Percentiles rank a stretch among this genome's conserved stretches.
Conservation (phyloP, 2,797 vertebrate genomes). For the Epinephelus coioides region DNA sequence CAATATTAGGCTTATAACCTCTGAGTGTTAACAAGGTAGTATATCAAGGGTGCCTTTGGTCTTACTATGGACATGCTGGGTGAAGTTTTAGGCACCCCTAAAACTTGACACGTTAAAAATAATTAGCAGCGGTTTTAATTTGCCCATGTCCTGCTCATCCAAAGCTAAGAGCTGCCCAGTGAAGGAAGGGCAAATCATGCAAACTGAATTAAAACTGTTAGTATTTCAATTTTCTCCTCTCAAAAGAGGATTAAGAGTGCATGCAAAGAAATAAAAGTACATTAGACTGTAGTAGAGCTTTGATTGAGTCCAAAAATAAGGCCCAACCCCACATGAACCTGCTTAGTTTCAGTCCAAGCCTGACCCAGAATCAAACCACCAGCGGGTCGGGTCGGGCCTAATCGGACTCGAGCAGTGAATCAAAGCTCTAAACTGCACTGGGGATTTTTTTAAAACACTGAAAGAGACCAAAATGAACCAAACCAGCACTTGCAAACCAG, state of each 20-base stretch:
- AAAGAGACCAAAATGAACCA: constrained; percentile 50
- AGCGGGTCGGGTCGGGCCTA: no score
- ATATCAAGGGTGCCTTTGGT: constrained; percentile 10
- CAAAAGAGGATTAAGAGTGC: constrained; percentile 3
- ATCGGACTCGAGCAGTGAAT: no score
- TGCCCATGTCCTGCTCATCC: not conserved
- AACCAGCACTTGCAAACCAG: not conserved
- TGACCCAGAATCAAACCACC: no score
- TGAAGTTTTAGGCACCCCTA: not conserved
- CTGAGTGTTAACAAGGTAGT: not conserved
- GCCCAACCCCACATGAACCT: no score
- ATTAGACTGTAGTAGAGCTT: not conserved
- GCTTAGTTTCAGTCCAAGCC: no score
- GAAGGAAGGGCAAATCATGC: constrained; percentile 52
- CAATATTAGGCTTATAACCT: not conserved
- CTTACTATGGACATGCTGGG: not conserved
- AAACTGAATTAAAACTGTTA: constrained; percentile 21
- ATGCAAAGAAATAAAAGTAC: constrained; percentile 46
- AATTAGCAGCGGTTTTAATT: not conserved
- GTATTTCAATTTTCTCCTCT: not conserved
- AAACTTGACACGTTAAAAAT: not conserved
- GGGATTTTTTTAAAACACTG: constrained; percentile 12
- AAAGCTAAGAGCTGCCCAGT: not conserved
- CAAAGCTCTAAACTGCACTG: not conserved
- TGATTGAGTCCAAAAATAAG: no score